These are phyloP conservation scores for Pleuronectes platessa DNA, from an alignment of 2,113 vertebrate species.

Conservation along the genomic window DNA sequence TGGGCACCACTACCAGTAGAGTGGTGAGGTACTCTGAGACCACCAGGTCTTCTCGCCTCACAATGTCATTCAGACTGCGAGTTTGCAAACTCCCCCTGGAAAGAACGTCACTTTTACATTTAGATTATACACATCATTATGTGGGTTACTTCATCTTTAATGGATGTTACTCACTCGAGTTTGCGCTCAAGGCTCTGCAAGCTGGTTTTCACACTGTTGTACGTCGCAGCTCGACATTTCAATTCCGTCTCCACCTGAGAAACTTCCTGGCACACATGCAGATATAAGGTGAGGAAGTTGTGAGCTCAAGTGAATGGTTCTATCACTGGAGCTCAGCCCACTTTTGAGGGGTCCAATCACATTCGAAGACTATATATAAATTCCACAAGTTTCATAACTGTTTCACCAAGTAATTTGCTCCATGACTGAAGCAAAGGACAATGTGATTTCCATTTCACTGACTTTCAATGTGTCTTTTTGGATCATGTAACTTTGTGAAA, in stretches of 20 bases:
- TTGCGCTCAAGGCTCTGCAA: constrained; percentile 86
- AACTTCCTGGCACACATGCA: constrained; percentile 85
- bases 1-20: constrained; percentile 90
- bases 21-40: constrained; percentile 95
- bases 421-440: not conserved
- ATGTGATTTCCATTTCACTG: not conserved
- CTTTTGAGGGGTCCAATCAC: not conserved
- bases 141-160: not conserved
- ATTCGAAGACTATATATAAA: constrained; percentile 3
- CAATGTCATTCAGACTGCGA: constrained; percentile 85
- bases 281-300: not conserved
- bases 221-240: constrained; percentile 84
- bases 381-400: not conserved
- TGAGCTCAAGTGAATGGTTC: not conserved
- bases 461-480: not conserved
- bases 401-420: not conserved
- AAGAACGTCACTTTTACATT: constrained; percentile 14
- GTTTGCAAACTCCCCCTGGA: constrained; percentile 89
- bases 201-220: constrained; percentile 86
- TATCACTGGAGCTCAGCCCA: not conserved
- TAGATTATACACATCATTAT: not conserved
- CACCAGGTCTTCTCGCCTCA: constrained; percentile 93
- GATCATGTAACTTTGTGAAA: not conserved
- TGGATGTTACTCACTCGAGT: constrained; percentile 82
- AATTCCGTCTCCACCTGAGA: constrained; percentile 90